A percentile compares a stretch with the other conserved stretches of the same genome.
Conservation (phyloP, 2,113 vertebrate species). For the Malurus cyaneus region DNA sequence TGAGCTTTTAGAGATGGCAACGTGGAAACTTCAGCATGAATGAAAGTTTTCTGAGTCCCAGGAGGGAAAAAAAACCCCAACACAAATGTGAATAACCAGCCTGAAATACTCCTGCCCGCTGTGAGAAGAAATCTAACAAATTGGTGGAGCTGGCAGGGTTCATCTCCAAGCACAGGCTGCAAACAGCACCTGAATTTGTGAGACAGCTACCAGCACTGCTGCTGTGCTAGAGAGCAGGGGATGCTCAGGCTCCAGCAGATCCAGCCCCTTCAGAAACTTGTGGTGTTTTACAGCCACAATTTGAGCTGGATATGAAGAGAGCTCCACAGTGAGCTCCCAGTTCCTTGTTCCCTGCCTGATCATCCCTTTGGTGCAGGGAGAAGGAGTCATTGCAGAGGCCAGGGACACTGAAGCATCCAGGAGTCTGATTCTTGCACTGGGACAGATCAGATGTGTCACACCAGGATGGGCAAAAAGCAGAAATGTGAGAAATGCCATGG, state of each 20-base stretch:
- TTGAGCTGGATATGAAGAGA: not conserved
- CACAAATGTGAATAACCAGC: not conserved
- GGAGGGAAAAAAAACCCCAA: not conserved
- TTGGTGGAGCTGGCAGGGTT: not conserved
- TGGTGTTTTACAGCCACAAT: not conserved
- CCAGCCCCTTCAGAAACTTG: not conserved
- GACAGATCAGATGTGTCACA: not conserved
- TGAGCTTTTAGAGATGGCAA: not conserved
- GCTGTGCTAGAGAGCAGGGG: not conserved
- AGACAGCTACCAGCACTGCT: not conserved
- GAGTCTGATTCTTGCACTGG: not conserved
- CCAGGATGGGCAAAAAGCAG: not conserved
- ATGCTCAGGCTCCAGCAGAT: not conserved
- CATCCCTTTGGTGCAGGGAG: not conserved
- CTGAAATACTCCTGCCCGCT: not conserved
- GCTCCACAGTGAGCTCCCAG: not conserved
- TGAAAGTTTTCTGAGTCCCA: not conserved
- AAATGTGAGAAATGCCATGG: not conserved
- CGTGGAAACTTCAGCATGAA: not conserved
- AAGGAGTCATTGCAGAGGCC: fast-evolving
- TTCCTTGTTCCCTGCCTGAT: not conserved
- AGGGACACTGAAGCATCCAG: not conserved
- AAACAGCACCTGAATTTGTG: not conserved
- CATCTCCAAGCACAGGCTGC: not conserved
- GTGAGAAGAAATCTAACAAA: not conserved